These are phyloP conservation scores for Andrena haemorrhoa DNA, from an alignment of 2,888 invertebrate species.

Conservation along the genomic window DNA sequence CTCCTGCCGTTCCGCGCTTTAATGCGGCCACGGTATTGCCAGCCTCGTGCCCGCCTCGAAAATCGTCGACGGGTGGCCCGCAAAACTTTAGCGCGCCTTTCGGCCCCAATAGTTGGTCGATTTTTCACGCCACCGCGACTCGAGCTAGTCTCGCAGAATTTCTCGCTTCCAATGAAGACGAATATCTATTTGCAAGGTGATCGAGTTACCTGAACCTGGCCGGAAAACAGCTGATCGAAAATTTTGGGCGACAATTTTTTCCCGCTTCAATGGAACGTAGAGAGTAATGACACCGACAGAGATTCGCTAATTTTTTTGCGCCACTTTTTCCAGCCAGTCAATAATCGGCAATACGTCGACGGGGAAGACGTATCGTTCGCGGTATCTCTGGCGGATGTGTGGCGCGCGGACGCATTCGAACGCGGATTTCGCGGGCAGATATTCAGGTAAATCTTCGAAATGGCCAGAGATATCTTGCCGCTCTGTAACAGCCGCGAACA, in stretches of 20 bases:
- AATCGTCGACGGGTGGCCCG: conserved; percentile 33
- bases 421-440: neutral
- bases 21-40: conserved; percentile 68
- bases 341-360: conserved; percentile 29
- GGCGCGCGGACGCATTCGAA: neutral
- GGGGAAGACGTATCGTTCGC: conserved; percentile 5
- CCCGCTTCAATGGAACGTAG: neutral
- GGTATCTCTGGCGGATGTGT: neutral
- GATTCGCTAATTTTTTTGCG: conserved; percentile 7
- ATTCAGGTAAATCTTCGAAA: conserved; percentile 50
- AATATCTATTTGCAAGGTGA: too few species aligned
- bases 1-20: conserved; percentile 69
- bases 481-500: conserved; percentile 35
- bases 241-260: too few species aligned
- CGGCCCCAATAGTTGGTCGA: neutral
- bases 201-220: too few species aligned
- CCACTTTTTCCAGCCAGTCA: neutral
- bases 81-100: neutral
- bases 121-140: too few species aligned
- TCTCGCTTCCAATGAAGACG: too few species aligned
- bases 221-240: too few species aligned
- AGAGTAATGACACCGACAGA: neutral
- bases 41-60: conserved; percentile 57
- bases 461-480: conserved; percentile 14
- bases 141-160: too few species aligned